phyloP scores from a whole-genome alignment of 64 coral and sea anemone species.

The Platygyra sinensis region DNA sequence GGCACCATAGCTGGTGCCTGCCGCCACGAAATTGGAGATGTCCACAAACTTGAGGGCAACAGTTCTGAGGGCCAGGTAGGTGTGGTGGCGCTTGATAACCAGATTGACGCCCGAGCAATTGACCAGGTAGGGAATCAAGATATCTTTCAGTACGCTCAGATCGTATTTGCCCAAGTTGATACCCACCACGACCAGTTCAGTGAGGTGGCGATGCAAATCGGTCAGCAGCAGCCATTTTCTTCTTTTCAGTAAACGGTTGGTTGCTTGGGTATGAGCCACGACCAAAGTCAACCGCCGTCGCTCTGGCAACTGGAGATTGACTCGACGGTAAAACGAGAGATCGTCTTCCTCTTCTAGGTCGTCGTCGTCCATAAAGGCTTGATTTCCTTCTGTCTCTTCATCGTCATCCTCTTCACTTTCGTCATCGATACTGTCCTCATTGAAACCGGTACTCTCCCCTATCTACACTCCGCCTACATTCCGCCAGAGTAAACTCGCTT shows the following conservation, averaged over 20 bases:
- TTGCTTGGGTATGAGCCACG: background rate
- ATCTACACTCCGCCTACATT: background rate
- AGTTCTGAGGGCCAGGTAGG: conserved; percentile 32
- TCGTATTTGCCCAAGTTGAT: conserved; percentile 51
- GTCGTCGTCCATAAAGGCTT: conserved; percentile 53
- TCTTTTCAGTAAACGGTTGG: background rate
- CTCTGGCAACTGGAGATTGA: background rate
- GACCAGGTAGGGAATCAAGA: conserved; percentile 40
- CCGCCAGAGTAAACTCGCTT: no score
- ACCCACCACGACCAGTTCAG: conserved; percentile 47
- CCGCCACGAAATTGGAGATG: conserved; percentile 35
- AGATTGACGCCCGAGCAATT: conserved; percentile 7
- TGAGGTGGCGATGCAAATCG: conserved; percentile 10
- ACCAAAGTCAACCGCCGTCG: background rate
- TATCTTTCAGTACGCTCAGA: conserved; percentile 4
- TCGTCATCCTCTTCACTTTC: conserved; percentile 59
- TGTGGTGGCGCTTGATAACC: conserved; percentile 31
- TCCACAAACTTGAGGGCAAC: conserved; percentile 25
- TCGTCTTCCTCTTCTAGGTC: conserved; percentile 39
- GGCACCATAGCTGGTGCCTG: conserved; percentile 27
- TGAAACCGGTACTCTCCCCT: background rate
- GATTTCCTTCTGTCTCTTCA: conserved; percentile 66
- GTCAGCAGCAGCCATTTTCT: background rate
- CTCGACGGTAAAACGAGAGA: conserved; percentile 57
- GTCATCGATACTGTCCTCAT: conserved; percentile 20